Evolutionary conservation across 2,113 vertebrate genomes (phyloP).

Genomic region (Macrotus californicus): DNA sequence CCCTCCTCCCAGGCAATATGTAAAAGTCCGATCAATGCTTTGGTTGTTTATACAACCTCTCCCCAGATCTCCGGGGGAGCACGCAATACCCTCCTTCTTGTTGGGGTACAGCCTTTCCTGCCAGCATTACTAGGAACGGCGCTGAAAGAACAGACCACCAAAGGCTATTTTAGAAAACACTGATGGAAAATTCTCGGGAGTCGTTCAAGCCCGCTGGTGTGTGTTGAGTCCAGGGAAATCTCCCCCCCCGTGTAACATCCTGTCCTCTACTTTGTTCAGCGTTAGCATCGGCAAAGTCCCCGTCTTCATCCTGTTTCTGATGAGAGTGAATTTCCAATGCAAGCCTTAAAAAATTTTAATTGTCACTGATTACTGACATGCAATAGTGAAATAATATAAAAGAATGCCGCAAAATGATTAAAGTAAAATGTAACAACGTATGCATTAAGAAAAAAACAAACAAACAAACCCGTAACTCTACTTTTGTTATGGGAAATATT

Average conservation of each 20-base stretch:
- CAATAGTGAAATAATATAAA: constrained; percentile 70
- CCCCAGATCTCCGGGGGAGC: neutral
- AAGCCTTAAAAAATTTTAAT: constrained; percentile 71
- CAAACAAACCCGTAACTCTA: constrained; percentile 55
- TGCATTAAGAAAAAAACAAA: constrained; percentile 58
- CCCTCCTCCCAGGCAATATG: neutral
- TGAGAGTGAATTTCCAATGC: constrained; percentile 74
- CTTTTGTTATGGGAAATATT: constrained; percentile 69
- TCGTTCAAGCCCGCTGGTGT: constrained; percentile 53
- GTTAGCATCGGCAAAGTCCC: constrained; percentile 52
- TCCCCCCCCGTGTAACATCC: constrained; percentile 43
- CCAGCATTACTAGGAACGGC: constrained; percentile 12
- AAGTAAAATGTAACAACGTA: constrained; percentile 67
- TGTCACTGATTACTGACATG: constrained; percentile 74
- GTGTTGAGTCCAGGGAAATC: constrained; percentile 53
- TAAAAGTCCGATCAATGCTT: neutral
- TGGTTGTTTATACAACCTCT: neutral
- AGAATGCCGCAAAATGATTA: constrained; percentile 72
- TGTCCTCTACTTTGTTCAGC: constrained; percentile 49
- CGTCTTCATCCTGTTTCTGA: constrained; percentile 71
- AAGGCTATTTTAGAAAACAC: constrained; percentile 58
- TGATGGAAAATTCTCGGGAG: constrained; percentile 67
- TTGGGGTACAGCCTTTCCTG: constrained; percentile 40
- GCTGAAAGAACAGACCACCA: constrained; percentile 38
- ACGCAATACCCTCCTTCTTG: neutral